Percentiles rank a stretch among this genome's conserved stretches.
Conservation (phyloP, 2,113 vertebrate species). For the Lichenostomus cassidix region DNA sequence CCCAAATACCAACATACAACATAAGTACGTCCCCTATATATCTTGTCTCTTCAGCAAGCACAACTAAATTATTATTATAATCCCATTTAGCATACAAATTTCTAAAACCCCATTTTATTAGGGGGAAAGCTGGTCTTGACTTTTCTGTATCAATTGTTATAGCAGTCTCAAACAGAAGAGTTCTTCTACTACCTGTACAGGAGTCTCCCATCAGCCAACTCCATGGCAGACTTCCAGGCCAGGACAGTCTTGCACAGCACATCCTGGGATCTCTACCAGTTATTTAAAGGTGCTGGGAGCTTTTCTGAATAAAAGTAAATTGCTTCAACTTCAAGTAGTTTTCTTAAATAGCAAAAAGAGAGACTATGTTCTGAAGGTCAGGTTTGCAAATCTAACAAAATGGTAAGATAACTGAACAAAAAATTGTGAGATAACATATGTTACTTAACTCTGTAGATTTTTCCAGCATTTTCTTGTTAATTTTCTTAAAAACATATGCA, state of each 20-base stretch:
- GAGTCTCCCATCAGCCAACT: not conserved
- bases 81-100: not conserved
- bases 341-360: not conserved
- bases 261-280: not conserved
- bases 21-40: not conserved
- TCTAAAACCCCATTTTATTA: not conserved
- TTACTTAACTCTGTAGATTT: not conserved
- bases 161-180: not conserved
- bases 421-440: not conserved
- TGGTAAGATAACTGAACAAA: not conserved
- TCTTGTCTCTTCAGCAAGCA: constrained; percentile 1
- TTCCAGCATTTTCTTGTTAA: not conserved
- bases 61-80: not conserved
- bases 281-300: not conserved
- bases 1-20: not conserved
- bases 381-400: constrained; percentile 21
- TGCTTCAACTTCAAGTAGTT: not conserved
- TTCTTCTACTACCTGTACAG: not conserved
- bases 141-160: not conserved
- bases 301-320: not conserved
- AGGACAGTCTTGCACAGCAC: not conserved
- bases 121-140: not conserved
- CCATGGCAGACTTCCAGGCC: not conserved
- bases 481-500: not conserved
- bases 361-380: not conserved